Evolutionary conservation across 2,113 vertebrate genomes (phyloP).

Genomic region (Rhea americana): DNA sequence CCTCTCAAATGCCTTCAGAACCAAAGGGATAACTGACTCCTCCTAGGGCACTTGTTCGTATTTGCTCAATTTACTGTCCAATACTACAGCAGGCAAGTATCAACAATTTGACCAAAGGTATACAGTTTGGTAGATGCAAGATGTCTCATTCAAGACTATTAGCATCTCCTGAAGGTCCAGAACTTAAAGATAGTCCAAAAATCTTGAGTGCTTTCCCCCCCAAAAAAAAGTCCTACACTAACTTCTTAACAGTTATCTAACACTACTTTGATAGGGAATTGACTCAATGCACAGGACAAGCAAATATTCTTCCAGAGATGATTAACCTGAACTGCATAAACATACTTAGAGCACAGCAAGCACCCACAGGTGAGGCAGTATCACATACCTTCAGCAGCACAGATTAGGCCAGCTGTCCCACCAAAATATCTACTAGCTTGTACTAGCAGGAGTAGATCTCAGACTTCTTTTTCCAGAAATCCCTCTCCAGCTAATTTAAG

Average conservation of each 20-base stretch:
- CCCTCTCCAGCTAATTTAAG: neutral
- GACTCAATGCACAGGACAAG: neutral
- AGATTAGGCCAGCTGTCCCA: neutral
- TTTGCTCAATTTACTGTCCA: neutral
- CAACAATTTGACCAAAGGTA: neutral
- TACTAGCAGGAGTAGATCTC: neutral
- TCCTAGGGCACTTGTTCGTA: neutral
- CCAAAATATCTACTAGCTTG: neutral
- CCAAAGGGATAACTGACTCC: constrained; percentile 9
- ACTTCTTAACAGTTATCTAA: too few relatives aligned
- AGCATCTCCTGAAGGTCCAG: neutral
- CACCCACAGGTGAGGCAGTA: neutral
- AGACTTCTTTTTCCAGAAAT: too few relatives aligned
- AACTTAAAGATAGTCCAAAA: neutral
- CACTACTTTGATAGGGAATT: neutral
- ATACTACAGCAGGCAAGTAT: neutral
- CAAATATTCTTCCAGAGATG: neutral
- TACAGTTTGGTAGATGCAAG: neutral
- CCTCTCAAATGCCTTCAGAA: constrained; percentile 18
- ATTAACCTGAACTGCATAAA: neutral
- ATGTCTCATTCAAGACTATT: neutral
- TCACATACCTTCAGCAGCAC: neutral
- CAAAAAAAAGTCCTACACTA: neutral
- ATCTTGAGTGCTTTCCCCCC: neutral
- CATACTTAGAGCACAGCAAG: neutral